A percentile compares a stretch with the other conserved stretches of the same genome.
These are phyloP conservation scores for Sitobion miscanthi DNA, from an alignment of 1,140 invertebrate species.

Conservation along the genomic window DNA sequence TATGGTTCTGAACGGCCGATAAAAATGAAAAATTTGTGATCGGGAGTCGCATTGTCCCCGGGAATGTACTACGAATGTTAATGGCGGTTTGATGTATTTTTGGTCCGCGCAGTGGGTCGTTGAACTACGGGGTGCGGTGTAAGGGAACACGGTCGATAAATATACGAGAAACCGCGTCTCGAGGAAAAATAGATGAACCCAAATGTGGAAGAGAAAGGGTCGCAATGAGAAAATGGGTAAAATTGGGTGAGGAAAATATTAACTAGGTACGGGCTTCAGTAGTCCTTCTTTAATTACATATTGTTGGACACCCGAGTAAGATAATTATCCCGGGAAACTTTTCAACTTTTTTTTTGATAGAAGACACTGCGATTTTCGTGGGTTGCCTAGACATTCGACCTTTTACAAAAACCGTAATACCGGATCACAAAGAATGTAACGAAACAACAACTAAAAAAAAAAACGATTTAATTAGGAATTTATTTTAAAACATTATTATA, in stretches of 20 bases:
- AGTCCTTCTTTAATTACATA: constrained; percentile 30
- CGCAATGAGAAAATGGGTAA: not conserved
- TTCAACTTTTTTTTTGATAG: not conserved
- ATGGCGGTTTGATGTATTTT: constrained; percentile 56
- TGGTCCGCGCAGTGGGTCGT: constrained; percentile 12
- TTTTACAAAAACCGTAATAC: constrained; percentile 1
- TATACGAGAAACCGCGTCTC: not conserved
- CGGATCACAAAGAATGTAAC: not conserved
- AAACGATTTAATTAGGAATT: not conserved
- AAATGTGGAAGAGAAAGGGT: constrained; percentile 14
- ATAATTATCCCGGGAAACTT: not conserved
- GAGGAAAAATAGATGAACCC: constrained; percentile 25
- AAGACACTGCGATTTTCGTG: not conserved
- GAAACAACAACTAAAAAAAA: not conserved
- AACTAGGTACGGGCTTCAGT: not conserved
- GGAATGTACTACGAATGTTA: constrained; percentile 45
- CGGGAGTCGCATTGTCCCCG: not conserved
- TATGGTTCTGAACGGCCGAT: not conserved
- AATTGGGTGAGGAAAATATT: not conserved
- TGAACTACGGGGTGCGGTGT: not conserved
- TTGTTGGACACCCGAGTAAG: constrained; percentile 23
- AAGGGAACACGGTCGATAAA: constrained; percentile 32
- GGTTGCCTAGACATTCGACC: constrained; percentile 8
- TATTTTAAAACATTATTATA: constrained; percentile 10
- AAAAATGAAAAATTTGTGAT: constrained; percentile 15